Base-by-base conservation (phyloP, 2,113 vertebrate species). In the Paradoxurus hermaphroditus region DNA sequence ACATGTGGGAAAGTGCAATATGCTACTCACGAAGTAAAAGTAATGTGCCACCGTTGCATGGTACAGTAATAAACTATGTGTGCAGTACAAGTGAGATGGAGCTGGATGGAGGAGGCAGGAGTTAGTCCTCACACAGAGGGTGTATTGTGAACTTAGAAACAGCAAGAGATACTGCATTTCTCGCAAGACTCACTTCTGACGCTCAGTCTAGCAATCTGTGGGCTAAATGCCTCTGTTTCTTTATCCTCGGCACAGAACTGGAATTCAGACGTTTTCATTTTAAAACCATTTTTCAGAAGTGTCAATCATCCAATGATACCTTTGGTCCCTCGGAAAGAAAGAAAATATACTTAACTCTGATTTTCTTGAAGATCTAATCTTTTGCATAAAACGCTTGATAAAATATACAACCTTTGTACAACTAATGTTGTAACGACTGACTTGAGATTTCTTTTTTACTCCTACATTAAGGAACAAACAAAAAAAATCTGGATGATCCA, bases 1-100 rank as follows among this genome's bases (percentile, higher is more conserved):
- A 97, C 36, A 85, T 96, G 96, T 97, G 94, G 93, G 77, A 97
- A 97, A 97, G 87, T 79, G 36, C 84, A 88, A 95, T 96, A 95
- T 96, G 98, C 86, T 49, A 68, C 73, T 96, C n/a, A 56, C 97
- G 90, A 96, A 96, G 86, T 85, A 94, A 91, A 98, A 39, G 75
- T 92, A n/a, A 86, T 73, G 79, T 96, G 56, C 93, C 95, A 97
- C 62, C 36, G 92, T 68, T 59, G 39, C 78, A 92, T 95, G 88
- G 92, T 34, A 70, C 4, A 44, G 72, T 94, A 93, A 96, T 97
- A 90, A 93, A 95, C 7, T 82, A 85, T 13, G 16, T 90, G 63
- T 92, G 87, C 67, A 90, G 59, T 72, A 8, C 36, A 89, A 95
- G 94, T 87, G 91, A 77, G 14, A 51, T 7, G 65, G 70, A 88